Evolutionary conservation across 2,797 vertebrate genomes (phyloP), one percentile per base, ranked within the genome.

Genomic region (Lacerta bilineata): DNA sequence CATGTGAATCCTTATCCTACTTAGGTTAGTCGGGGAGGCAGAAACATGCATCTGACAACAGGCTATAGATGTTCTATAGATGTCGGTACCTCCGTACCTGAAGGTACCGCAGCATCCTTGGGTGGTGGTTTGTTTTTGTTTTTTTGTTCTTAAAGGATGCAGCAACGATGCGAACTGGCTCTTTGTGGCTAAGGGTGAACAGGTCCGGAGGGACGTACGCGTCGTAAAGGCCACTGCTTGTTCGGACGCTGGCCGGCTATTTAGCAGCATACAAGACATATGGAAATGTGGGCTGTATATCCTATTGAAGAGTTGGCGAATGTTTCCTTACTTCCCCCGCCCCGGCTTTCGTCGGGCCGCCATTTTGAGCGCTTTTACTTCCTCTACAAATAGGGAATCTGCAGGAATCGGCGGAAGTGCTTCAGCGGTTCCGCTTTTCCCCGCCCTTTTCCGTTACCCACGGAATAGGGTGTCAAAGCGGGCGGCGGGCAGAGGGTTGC

Each of bases 301-400:
- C 50, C 50, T 55, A 4, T 23, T 64, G n/a, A 23, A 59, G 17
- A 64, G 61, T 64, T 64, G 5, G 59, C 59, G 59, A 61, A 20
- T 61, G 59, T 61, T 61, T 61, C 50, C 59, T 61, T 20, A 2
- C 59, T 61, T 6, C 15, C 18, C 17, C n/a, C 59, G 3, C 1
- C 9, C 36, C 2, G 2, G 41, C 18, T 36, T 36, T 3, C 0
- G 9, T n/a, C 9, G 10, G 3, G 61, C 33, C 27, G 74, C 81
- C 87, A 88, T 88, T 71, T 84, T 84, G 23, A 74, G 10, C 3
- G 23, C 46, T 8, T 13, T 76, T 33, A 23, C 43, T 66, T 83
- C 76, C n/a, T 71, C 9, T 55, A 43, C 23, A 41, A 29, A 18
- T 41, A 41, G 23, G 41, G 25, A 7, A 10, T 18, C 8, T 3